Conservation (phyloP, 1,140 invertebrate genomes). For the Piezodorus guildinii region DNA sequence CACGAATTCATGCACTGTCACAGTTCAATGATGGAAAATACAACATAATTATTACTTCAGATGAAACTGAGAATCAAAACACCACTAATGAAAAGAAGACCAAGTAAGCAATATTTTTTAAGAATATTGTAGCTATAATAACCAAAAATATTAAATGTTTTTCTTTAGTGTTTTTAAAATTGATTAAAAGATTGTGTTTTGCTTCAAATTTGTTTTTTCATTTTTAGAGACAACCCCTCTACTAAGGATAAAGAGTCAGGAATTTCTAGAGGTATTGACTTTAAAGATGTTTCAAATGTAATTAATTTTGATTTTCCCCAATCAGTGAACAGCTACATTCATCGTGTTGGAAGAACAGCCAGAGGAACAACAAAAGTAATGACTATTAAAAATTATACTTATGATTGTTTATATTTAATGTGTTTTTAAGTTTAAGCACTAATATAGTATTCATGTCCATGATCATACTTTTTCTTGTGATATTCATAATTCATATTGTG, state of each 20-base stretch:
- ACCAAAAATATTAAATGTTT: too few species aligned
- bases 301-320: constrained; percentile 96
- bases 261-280: constrained; percentile 89
- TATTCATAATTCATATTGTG: too few species aligned
- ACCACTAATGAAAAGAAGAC: constrained; percentile 31
- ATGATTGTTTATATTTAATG: too few species aligned
- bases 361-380: constrained; percentile 40
- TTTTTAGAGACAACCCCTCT: constrained; percentile 46
- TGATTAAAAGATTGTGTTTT: not conserved
- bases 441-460: too few species aligned
- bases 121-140: too few species aligned
- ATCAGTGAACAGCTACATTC: constrained; percentile 93
- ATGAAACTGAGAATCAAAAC: constrained; percentile 74
- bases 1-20: constrained; percentile 83
- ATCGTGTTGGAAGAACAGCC: constrained; percentile 91
- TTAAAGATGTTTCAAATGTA: constrained; percentile 95
- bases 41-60: constrained; percentile 93
- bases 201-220: not conserved
- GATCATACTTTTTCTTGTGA: too few species aligned
- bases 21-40: constrained; percentile 94
- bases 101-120: constrained; percentile 3
- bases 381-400: too few species aligned
- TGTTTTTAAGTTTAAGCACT: too few species aligned
- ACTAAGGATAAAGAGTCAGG: constrained; percentile 87
- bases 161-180: too few species aligned